Evolutionary conservation across 2,888 invertebrate genomes (phyloP).

Genomic region (Lymantria monacha): DNA sequence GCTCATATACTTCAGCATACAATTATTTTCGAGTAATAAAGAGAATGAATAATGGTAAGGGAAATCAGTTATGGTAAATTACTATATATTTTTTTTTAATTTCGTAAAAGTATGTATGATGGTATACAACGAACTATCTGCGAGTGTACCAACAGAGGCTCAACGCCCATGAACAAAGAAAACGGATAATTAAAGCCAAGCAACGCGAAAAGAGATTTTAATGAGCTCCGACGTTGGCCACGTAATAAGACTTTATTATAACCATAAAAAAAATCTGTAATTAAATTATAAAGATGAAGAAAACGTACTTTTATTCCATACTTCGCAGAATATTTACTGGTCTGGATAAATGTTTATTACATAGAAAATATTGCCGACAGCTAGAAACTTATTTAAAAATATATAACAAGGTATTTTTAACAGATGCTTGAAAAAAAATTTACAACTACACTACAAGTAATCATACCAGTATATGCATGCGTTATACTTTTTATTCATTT

Average conservation of each 20-base stretch:
- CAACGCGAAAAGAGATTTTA: constrained; percentile 76
- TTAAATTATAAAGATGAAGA: constrained; percentile 50
- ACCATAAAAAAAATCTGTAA: constrained; percentile 59
- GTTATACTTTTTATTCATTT: too few relatives aligned
- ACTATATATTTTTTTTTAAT: constrained; percentile 23
- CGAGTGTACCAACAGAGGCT: constrained; percentile 53
- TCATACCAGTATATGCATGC: too few relatives aligned
- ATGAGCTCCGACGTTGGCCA: constrained; percentile 70
- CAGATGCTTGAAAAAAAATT: too few relatives aligned
- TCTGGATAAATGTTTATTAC: background rate
- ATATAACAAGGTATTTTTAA: too few relatives aligned
- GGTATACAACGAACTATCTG: constrained; percentile 52
- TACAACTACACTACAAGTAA: too few relatives aligned
- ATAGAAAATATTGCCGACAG: background rate
- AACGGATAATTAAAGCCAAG: constrained; percentile 78
- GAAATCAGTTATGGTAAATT: constrained; percentile 1
- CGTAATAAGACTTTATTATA: constrained; percentile 73
- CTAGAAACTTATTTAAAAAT: too few relatives aligned
- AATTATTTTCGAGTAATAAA: too few relatives aligned
- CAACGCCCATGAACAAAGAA: constrained; percentile 68
- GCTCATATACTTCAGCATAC: too few relatives aligned
- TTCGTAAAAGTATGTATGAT: constrained; percentile 32
- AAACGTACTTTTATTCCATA: constrained; percentile 20
- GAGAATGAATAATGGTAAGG: too few relatives aligned
- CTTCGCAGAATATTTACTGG: constrained; percentile 17